These are phyloP conservation scores for Ceyx melanurus DNA, from an alignment of 2,113 vertebrate species.

Conservation along the genomic window DNA sequence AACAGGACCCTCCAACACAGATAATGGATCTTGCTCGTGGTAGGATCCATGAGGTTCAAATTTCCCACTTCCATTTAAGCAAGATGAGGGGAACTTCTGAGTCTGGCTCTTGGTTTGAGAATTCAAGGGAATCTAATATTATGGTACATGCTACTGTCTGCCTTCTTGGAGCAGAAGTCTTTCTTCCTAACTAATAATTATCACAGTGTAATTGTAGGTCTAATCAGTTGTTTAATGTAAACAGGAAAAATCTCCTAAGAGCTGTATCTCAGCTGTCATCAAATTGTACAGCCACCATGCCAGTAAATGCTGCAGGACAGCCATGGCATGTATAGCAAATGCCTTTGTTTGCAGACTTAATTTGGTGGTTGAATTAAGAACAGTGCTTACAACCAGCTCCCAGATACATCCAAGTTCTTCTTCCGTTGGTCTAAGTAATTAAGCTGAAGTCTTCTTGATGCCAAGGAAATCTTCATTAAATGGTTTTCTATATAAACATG, in stretches of 20 bases:
- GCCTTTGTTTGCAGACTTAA: neutral
- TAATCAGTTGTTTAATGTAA: neutral
- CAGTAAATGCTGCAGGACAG: neutral
- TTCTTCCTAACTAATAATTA: neutral
- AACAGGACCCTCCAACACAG: neutral
- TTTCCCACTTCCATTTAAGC: neutral
- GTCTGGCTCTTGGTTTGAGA: neutral
- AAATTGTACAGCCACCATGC: neutral
- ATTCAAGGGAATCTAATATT: neutral
- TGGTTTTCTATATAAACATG: neutral
- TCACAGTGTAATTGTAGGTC: neutral
- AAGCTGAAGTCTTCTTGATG: neutral
- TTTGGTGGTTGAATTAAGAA: neutral
- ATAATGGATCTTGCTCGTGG: neutral
- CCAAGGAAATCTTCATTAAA: neutral
- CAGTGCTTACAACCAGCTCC: neutral
- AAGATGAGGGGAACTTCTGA: neutral
- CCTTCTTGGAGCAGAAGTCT: neutral
- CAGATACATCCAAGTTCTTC: neutral
- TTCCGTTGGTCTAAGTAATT: neutral
- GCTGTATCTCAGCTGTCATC: neutral
- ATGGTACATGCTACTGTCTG: neutral
- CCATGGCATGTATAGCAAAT: neutral
- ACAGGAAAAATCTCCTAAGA: neutral
- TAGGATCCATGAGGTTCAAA: neutral